Evolutionary conservation across 1,140 invertebrate genomes (phyloP).

Genomic region (Stegodyphus dumicola): DNA sequence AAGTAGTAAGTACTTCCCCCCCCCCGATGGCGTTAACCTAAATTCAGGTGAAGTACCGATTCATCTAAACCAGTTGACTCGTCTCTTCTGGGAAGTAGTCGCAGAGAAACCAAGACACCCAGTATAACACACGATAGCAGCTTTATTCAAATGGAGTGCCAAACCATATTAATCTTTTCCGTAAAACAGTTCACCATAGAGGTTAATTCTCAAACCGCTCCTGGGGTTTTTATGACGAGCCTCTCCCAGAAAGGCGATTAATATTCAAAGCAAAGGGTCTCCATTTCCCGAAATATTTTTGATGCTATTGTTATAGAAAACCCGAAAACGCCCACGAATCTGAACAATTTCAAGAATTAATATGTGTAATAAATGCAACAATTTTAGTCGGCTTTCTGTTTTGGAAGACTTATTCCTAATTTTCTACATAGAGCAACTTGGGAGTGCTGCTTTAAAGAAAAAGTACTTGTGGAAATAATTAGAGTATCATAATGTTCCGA

Average conservation of each 20-base stretch:
- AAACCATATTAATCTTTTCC: conserved; percentile 4
- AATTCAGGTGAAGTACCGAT: too few species aligned
- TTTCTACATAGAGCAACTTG: neutral
- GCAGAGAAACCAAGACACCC: too few species aligned
- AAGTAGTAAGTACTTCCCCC: too few species aligned
- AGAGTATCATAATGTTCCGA: too few species aligned
- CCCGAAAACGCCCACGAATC: conserved; percentile 5
- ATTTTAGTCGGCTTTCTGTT: neutral
- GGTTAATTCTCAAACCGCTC: neutral
- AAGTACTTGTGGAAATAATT: too few species aligned
- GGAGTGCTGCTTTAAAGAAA: neutral
- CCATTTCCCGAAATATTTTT: neutral
- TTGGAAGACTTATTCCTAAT: neutral
- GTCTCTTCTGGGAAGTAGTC: too few species aligned
- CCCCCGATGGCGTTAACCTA: too few species aligned
- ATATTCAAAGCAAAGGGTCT: conserved; percentile 1
- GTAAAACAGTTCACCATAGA: conserved; percentile 11
- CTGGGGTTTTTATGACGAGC: neutral
- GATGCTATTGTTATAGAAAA: conserved; percentile 5
- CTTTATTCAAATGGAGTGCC: neutral
- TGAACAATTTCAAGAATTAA: conserved; percentile 9
- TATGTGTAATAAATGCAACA: conserved; percentile 6
- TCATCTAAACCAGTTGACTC: too few species aligned
- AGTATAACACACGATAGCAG: neutral
- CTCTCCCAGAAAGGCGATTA: neutral